These are phyloP conservation scores for Biston betularia DNA, from an alignment of 2,888 invertebrate species.

Conservation along the genomic window DNA sequence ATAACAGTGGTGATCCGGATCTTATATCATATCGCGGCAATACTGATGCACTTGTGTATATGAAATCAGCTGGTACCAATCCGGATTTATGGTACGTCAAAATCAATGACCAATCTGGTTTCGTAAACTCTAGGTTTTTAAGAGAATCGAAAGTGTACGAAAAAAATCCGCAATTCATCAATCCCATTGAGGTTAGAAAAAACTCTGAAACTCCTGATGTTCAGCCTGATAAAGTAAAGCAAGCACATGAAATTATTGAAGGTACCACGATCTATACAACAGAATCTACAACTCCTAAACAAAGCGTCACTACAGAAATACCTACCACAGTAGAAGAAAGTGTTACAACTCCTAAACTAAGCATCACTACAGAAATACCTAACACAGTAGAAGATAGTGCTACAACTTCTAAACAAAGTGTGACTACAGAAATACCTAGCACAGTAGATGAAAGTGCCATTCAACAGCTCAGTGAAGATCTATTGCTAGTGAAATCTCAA, in stretches of 20 bases:
- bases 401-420: slow-evolving; percentile 43
- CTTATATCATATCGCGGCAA: slow-evolving; percentile 88
- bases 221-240: slow-evolving; percentile 75
- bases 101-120: slow-evolving; percentile 89
- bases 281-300: slow-evolving; percentile 49
- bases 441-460: slow-evolving; percentile 31
- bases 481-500: slow-evolving; percentile 5
- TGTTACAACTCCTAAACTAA: too few species aligned
- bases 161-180: slow-evolving; percentile 65
- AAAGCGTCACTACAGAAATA: slow-evolving; percentile 39
- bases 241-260: slow-evolving; percentile 86
- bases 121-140: slow-evolving; percentile 86
- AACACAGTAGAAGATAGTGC: slow-evolving; percentile 35
- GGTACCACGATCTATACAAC: slow-evolving; percentile 88
- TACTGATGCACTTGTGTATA: slow-evolving; percentile 86
- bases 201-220: slow-evolving; percentile 58
- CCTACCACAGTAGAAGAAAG: slow-evolving; percentile 35
- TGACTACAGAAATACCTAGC: slow-evolving; percentile 37
- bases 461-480: slow-evolving; percentile 28
- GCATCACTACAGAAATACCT: slow-evolving; percentile 38
- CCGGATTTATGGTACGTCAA: slow-evolving; percentile 89
- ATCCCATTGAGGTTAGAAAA: slow-evolving; percentile 57
- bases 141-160: slow-evolving; percentile 85
- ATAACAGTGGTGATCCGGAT: slow-evolving; percentile 82
- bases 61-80: slow-evolving; percentile 89